Conservation (phyloP, 2,797 vertebrate species). For the Poeciliopsis infans region DNA sequence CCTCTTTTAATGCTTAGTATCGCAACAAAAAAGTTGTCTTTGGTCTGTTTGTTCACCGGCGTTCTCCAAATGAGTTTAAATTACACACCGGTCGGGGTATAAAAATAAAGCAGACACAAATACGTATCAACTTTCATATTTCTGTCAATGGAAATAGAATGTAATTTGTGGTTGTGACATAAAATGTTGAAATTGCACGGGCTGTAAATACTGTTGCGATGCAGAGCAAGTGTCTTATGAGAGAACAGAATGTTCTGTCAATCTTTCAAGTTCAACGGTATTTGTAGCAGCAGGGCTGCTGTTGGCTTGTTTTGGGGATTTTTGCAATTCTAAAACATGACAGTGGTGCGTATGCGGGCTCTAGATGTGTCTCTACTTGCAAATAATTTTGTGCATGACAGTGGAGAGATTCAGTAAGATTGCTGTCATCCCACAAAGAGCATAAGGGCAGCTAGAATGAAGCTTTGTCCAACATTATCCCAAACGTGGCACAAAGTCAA, state of each 20-base stretch:
- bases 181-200: background rate
- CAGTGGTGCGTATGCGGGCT: slow-evolving; percentile 39
- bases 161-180: background rate
- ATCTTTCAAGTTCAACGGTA: background rate
- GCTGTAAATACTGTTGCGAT: background rate
- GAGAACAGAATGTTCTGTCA: background rate
- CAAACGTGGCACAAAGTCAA: background rate
- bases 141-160: no score
- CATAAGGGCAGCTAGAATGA: background rate
- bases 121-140: no score
- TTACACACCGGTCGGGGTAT: no score
- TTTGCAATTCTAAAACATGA: slow-evolving; percentile 38
- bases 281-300: background rate
- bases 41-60: no score
- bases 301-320: slow-evolving; percentile 17
- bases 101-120: no score
- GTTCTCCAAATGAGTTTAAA: no score
- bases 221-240: background rate
- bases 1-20: background rate
- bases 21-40: background rate
- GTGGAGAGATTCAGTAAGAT: slow-evolving; percentile 7
- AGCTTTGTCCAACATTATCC: background rate
- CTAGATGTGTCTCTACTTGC: slow-evolving; percentile 49
- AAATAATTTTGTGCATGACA: slow-evolving; percentile 25
- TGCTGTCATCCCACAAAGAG: slow-evolving; percentile 4